Conservation (phyloP, 1,140 invertebrate species). For the Drosophila tsacasi region DNA sequence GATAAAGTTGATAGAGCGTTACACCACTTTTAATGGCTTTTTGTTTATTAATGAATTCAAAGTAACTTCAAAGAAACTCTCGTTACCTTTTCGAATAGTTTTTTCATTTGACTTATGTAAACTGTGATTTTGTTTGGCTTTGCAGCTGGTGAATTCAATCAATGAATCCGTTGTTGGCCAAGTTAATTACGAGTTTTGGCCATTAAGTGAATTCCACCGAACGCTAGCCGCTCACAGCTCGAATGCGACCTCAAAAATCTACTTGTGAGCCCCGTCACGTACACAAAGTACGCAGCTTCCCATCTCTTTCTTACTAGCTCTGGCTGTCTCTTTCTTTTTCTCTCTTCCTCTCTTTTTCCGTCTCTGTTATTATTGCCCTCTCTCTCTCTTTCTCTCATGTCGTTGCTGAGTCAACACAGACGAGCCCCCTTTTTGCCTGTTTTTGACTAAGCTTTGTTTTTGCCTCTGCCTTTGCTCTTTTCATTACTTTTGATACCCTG, state of each 20-base stretch:
- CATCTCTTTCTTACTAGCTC: constrained; percentile 2
- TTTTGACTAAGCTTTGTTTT: constrained; percentile 24
- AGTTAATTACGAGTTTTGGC: constrained; percentile 42
- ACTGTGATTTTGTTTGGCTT: constrained; percentile 33
- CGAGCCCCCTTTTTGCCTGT: constrained; percentile 64
- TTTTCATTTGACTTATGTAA: constrained; percentile 39
- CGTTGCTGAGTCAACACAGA: constrained; percentile 9
- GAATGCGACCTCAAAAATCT: constrained; percentile 43
- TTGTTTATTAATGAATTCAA: constrained; percentile 24
- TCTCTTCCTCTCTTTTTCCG: constrained; percentile 1
- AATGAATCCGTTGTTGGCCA: constrained; percentile 27
- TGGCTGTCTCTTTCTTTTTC: constrained; percentile 3
- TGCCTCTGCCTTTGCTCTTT: constrained; percentile 29
- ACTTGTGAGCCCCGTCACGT: constrained; percentile 44
- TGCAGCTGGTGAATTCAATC: constrained; percentile 37
- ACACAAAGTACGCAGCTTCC: constrained; percentile 7
- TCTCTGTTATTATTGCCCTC: constrained; percentile 18
- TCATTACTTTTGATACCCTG: constrained; percentile 19
- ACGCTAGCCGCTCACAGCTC: constrained; percentile 5
- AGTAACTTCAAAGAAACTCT: constrained; percentile 9
- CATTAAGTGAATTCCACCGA: constrained; percentile 33
- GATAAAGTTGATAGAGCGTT: constrained; percentile 3
- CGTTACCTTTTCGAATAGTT: constrained; percentile 6
- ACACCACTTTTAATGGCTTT: constrained; percentile 8
- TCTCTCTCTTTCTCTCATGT: constrained; percentile 4